Conservation (phyloP, 2,113 vertebrate species). For the Notarius lentiginosus region DNA sequence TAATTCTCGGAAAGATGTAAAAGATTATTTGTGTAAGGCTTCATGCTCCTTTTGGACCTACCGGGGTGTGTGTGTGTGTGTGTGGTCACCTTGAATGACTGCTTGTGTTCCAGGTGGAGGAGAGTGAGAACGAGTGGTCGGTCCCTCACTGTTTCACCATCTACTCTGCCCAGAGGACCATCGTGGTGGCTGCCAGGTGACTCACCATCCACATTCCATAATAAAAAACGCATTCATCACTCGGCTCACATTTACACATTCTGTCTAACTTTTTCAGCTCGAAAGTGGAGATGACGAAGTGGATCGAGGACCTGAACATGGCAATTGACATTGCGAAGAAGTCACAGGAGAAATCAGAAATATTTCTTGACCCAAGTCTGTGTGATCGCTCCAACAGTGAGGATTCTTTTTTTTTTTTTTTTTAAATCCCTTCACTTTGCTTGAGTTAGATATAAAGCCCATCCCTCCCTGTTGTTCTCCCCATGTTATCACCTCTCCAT, state of each 20-base stretch:
- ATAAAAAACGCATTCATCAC: background rate
- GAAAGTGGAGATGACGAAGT: conserved; percentile 90
- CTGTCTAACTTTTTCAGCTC: conserved; percentile 69
- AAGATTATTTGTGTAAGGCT: background rate
- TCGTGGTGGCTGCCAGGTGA: conserved; percentile 94
- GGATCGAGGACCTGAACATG: conserved; percentile 87
- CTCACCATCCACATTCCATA: conserved; percentile 1
- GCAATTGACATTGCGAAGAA: conserved; percentile 88
- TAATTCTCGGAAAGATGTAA: background rate
- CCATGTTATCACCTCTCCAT: conserved; percentile 12
- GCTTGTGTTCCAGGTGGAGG: conserved; percentile 81
- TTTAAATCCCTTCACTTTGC: conserved; percentile 50
- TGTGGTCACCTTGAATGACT: background rate
- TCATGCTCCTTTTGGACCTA: background rate
- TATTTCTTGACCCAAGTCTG: conserved; percentile 69
- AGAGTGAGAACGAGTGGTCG: conserved; percentile 83
- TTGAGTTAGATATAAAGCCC: conserved; percentile 40
- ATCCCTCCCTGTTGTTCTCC: conserved; percentile 6
- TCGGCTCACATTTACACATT: background rate
- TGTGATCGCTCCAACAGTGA: conserved; percentile 79
- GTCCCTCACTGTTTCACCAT: conserved; percentile 95
- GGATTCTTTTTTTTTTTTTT: conserved; percentile 53
- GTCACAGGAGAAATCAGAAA: conserved; percentile 70
- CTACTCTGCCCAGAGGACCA: conserved; percentile 88
- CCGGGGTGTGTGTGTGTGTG: background rate